Conservation (phyloP, 2,113 vertebrate species). For the Hippopotamus amphibius region DNA sequence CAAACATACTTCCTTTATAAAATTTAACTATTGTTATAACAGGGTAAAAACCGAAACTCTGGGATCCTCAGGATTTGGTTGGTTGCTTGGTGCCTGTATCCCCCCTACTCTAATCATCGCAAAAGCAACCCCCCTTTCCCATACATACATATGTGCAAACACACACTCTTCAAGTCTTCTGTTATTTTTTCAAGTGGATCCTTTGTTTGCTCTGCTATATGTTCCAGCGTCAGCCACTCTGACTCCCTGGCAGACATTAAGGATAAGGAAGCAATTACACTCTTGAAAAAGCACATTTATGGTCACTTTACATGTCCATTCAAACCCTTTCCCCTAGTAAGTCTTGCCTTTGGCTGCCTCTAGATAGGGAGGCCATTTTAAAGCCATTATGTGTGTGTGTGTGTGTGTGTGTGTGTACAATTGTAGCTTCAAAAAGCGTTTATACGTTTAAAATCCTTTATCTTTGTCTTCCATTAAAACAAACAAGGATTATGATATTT, state of each 20-base stretch:
- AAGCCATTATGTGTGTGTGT: constrained; percentile 2
- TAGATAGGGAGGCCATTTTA: constrained; percentile 42
- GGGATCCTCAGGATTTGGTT: neutral
- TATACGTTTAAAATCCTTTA: constrained; percentile 24
- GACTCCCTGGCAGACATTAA: constrained; percentile 31
- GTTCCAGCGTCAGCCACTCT: neutral
- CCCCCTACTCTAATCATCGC: neutral
- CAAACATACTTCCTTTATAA: neutral
- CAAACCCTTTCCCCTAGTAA: constrained; percentile 21
- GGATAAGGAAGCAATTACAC: constrained; percentile 53
- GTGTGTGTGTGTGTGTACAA: neutral
- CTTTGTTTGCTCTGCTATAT: constrained; percentile 34
- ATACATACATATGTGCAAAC: neutral
- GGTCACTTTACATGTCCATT: constrained; percentile 9
- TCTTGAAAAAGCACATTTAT: constrained; percentile 65
- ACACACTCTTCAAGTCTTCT: neutral
- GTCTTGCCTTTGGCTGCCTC: constrained; percentile 23
- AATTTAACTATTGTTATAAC: neutral
- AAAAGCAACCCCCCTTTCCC: neutral
- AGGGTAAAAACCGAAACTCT: neutral
- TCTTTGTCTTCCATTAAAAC: constrained; percentile 36
- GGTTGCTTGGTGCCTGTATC: neutral
- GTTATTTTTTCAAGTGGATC: neutral
- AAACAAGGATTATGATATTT: constrained; percentile 30
- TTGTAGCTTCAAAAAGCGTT: neutral